Base-by-base conservation (phyloP, 1,140 invertebrate genomes). In the Periplaneta americana region DNA sequence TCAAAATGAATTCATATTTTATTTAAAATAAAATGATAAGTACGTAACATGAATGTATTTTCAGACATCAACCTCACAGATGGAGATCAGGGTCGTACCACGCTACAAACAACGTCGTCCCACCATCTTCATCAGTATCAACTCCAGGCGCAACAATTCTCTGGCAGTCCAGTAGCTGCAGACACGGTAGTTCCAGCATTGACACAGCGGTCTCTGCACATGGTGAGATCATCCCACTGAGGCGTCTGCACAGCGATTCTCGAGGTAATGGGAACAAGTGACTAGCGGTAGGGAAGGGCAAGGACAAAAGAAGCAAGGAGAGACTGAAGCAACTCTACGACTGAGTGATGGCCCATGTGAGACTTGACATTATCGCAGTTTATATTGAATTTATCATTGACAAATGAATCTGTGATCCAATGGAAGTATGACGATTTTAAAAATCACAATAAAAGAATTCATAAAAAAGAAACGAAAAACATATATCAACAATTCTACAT, bases 181-280 rank as follows among this genome's bases (percentile, higher is more conserved):
- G 34, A 1, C 80, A 75, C n/a, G n/a, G 0, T 13, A 35, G 13
- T 36, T 32, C 77, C 32, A 37, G 33, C 31, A 80, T 80, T 33
- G 80, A 80, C 80, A 83, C 82, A 34, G 82, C 82, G 3, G 78
- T 83, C 10, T 75, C 78, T 15, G 80, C 66, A 34, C 33, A 36
- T 17, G 82, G 82, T 28, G 82, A 83, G 36, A 82, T 82, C 31
- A 83, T 83, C 35, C 82, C 82, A 0, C 66, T 83, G 37, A 57
- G 78, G 66, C 66, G 76, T 15, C 18, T 83, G 1, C 22, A 66
- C n/a, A 66, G 48, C n/a, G 48, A n/a, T 15, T 82, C 82, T 32
- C 34, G 78, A 0, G 13, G 33, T 9, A 66, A 48, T 22, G 18
- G 34, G 11, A 39, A 33, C 66, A 80, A 80, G 34, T 80, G 80